Percentiles rank a stretch among this genome's conserved stretches.
Conservation (phyloP, 2,888 invertebrate species). For the Chironomus tentans region DNA sequence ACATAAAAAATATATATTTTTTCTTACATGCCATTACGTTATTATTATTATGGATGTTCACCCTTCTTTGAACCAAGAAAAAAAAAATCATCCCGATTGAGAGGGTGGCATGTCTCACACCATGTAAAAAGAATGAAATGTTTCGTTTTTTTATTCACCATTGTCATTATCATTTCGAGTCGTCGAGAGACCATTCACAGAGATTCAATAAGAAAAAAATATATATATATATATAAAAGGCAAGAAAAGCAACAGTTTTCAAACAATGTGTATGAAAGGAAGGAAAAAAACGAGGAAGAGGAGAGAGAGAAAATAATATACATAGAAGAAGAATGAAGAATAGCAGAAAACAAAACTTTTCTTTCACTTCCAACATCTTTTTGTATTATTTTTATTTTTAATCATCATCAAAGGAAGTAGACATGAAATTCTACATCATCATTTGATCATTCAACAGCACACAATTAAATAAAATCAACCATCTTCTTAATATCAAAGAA, state of each 20-base stretch:
- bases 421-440: neutral
- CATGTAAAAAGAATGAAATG: neutral
- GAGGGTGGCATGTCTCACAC: neutral
- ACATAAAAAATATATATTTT: neutral
- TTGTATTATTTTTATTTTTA: no score
- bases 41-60: no score
- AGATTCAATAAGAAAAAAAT: neutral
- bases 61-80: no score
- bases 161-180: neutral
- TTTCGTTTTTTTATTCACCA: neutral
- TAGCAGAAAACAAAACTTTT: no score
- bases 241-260: slow-evolving; percentile 21
- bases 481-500: neutral
- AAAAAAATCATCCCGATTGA: no score
- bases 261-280: slow-evolving; percentile 14
- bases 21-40: no score
- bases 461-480: neutral
- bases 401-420: no score
- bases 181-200: neutral
- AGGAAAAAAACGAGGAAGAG: slow-evolving; percentile 3
- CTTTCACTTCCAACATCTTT: no score
- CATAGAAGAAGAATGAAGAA: no score
- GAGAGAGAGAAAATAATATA: neutral
- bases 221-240: neutral
- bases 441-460: neutral